phyloP scores from a whole-genome alignment of 1,140 invertebrate species.

The Nasonia longicornis region DNA sequence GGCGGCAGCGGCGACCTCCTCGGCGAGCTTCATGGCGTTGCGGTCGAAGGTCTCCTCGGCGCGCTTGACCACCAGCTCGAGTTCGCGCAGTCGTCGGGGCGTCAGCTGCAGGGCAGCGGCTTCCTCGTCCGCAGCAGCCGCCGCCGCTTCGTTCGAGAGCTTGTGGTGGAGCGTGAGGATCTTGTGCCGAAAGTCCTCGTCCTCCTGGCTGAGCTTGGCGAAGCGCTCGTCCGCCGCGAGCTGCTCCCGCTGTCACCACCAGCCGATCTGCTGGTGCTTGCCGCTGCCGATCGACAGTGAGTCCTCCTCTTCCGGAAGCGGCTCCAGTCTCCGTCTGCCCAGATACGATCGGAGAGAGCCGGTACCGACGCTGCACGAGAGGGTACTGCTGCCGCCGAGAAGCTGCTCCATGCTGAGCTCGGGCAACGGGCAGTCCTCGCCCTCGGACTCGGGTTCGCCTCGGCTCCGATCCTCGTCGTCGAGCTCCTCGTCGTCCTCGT shows the following conservation, averaged over 20 bases:
- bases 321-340: constrained; percentile 62
- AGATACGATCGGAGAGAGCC: constrained; percentile 61
- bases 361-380: constrained; percentile 33
- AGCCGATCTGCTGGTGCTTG: constrained; percentile 64
- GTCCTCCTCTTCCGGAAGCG: constrained; percentile 67
- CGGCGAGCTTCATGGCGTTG: constrained; percentile 38
- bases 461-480: constrained; percentile 48
- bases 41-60: constrained; percentile 54
- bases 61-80: constrained; percentile 54
- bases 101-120: constrained; percentile 5
- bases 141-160: constrained; percentile 60
- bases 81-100: constrained; percentile 47
- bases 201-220: constrained; percentile 61
- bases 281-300: constrained; percentile 59
- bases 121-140: not conserved
- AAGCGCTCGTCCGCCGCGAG: constrained; percentile 56
- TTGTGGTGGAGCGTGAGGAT: constrained; percentile 65
- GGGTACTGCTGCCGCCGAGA: constrained; percentile 49
- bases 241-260: constrained; percentile 67
- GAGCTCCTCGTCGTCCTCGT: constrained; percentile 54
- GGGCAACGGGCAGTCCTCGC: constrained; percentile 56
- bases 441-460: constrained; percentile 46
- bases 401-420: constrained; percentile 68
- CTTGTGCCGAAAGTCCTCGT: constrained; percentile 64
- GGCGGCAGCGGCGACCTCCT: not conserved